These are phyloP conservation scores for Centropus bengalensis DNA, from an alignment of 2,113 vertebrate genomes.

Conservation along the genomic window DNA sequence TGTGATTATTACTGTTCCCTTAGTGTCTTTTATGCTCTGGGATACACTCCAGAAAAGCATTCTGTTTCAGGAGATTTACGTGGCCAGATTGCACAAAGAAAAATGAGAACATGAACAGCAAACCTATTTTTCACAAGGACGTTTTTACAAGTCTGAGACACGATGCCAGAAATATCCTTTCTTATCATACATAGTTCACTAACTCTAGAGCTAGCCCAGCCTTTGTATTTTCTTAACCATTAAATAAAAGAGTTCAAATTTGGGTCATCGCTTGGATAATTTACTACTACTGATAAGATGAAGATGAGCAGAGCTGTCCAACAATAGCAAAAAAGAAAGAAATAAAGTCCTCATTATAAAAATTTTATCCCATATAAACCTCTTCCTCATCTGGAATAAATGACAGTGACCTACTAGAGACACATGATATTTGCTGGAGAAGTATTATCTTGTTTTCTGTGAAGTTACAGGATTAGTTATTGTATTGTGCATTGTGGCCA, in stretches of 20 bases:
- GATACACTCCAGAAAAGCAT: conserved; percentile 57
- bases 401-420: not conserved
- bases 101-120: not conserved
- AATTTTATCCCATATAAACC: not conserved
- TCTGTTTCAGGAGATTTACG: conserved; percentile 51
- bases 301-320: not conserved
- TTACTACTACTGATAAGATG: not conserved
- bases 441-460: not conserved
- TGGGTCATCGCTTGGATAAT: not conserved
- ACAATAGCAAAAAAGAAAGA: not conserved
- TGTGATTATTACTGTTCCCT: conserved; percentile 44
- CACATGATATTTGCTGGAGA: not conserved
- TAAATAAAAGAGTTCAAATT: not conserved
- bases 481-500: not conserved
- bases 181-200: not conserved
- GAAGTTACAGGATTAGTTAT: not conserved
- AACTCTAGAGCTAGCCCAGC: not conserved
- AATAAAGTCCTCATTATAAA: not conserved
- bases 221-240: not conserved
- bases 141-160: conserved; percentile 15
- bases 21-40: conserved; percentile 60
- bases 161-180: not conserved
- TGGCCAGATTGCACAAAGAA: conserved; percentile 51
- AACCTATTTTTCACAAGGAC: conserved; percentile 25
- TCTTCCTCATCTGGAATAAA: not conserved